Conservation (phyloP, 2,888 invertebrate species). For the Oxystoma pomonae region DNA sequence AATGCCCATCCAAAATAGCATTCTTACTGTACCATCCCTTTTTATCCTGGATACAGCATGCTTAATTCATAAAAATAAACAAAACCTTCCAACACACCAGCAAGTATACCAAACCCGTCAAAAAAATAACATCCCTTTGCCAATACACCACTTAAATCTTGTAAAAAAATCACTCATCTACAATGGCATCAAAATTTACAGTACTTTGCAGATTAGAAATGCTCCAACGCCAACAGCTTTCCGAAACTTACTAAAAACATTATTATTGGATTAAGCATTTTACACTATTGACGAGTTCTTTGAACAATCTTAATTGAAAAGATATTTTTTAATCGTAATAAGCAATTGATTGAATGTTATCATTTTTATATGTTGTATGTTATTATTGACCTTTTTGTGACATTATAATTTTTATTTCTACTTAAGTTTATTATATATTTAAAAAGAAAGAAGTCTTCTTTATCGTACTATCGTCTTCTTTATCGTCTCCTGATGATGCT, state of each 20-base stretch:
- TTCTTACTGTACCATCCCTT: background rate
- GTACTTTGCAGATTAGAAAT: background rate
- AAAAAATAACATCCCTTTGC: background rate
- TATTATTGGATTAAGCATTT: background rate
- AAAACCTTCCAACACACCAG: background rate
- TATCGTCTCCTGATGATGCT: too few species aligned
- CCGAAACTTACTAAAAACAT: background rate
- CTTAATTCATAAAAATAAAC: background rate
- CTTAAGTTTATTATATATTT: too few species aligned
- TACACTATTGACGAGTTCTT: background rate
- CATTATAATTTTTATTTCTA: too few species aligned
- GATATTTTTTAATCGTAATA: too few species aligned
- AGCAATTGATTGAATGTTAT: too few species aligned
- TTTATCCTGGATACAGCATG: background rate
- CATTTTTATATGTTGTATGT: too few species aligned
- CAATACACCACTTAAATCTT: background rate
- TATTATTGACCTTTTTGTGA: too few species aligned
- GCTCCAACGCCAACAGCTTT: background rate
- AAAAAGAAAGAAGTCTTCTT: too few species aligned
- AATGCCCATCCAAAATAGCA: background rate
- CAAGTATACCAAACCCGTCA: background rate
- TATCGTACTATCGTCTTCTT: too few species aligned
- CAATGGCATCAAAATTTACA: background rate
- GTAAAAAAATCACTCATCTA: background rate
- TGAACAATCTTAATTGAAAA: too few species aligned